Base-by-base conservation (phyloP, 2,888 invertebrate species). In the Drosophila anceps region DNA sequence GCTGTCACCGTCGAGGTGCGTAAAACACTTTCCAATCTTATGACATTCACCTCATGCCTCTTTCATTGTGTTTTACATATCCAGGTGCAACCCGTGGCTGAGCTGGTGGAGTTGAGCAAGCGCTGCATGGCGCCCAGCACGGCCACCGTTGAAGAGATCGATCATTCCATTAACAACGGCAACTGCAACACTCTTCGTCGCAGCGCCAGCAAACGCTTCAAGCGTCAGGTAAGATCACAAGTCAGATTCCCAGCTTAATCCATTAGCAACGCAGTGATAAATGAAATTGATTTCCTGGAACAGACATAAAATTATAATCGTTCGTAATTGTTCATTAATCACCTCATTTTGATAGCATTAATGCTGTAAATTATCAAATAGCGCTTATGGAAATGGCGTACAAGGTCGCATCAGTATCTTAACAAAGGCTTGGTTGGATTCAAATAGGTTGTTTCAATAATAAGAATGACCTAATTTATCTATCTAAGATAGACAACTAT, bases 51-150 rank as follows among this genome's bases (percentile, higher is more conserved):
- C 15, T 48, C 4, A 46, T 35, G 6, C 29, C 35, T 60, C 24
- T 0, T 10, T 48, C 27, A 10, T 2, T 35, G 33, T 24, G 8
- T 41, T 43, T 41, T 41, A n/a, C 51, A 58, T 41, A 31, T 55
- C 31, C 93, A 97, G 97, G 98, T 98, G 75, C 98, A 98, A 93
- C 98, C 98, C 44, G 97, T 98, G 78, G 96, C 98, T 0, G 98
- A 98, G 93, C 93, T 98, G 85, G 96, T 97, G 84, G 98, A 98
- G 93, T 93, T 98, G 86, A 97, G 97, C 73, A 95, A 97, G 81
- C 94, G 98, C 61, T 96, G 95, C 69, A 93, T 93, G 93, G 85
- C 90, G 9, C 88, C 85, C 39, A 88, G 72, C 50, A 79, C 86
- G 29, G 83, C 86, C 39, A 89, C 88, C 43, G 75, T 84, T 27